Conservation (phyloP, 2,888 invertebrate species). For the Xestia ashworthii region DNA sequence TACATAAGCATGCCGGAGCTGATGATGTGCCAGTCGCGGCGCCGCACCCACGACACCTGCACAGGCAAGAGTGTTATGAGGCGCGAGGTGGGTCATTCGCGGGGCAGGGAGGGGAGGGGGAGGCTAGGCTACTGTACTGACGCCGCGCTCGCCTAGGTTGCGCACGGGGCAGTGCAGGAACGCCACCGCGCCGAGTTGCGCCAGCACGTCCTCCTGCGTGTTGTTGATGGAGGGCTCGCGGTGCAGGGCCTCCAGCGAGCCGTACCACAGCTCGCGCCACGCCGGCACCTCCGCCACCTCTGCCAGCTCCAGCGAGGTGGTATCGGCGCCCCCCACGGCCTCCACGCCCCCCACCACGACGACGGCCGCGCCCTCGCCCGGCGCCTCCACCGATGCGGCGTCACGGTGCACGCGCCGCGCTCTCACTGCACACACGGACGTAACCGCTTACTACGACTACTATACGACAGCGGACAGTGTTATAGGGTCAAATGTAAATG, state of each 20-base stretch:
- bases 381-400: conserved; percentile 47
- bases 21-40: conserved; percentile 98
- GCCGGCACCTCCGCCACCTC: conserved; percentile 85
- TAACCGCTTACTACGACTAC: neutral
- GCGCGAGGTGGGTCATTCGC: neutral
- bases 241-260: conserved; percentile 84
- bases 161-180: conserved; percentile 95
- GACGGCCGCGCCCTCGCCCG: conserved; percentile 27
- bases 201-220: conserved; percentile 94
- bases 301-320: conserved; percentile 70
- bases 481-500: neutral
- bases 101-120: too few species aligned
- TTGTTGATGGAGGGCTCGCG: conserved; percentile 92
- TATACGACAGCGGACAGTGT: neutral
- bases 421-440: conserved; percentile 26
- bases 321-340: conserved; percentile 52
- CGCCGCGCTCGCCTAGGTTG: conserved; percentile 94
- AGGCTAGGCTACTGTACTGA: conserved; percentile 74
- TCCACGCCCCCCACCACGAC: conserved; percentile 48
- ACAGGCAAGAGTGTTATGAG: conserved; percentile 30
- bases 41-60: conserved; percentile 97
- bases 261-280: conserved; percentile 92
- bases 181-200: conserved; percentile 94
- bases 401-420: conserved; percentile 59
- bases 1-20: conserved; percentile 97